A percentile compares a stretch with the other conserved stretches of the same genome.
phyloP scores from a whole-genome alignment of 2,797 vertebrate genomes.

The Coranthus polyacanthus region DNA sequence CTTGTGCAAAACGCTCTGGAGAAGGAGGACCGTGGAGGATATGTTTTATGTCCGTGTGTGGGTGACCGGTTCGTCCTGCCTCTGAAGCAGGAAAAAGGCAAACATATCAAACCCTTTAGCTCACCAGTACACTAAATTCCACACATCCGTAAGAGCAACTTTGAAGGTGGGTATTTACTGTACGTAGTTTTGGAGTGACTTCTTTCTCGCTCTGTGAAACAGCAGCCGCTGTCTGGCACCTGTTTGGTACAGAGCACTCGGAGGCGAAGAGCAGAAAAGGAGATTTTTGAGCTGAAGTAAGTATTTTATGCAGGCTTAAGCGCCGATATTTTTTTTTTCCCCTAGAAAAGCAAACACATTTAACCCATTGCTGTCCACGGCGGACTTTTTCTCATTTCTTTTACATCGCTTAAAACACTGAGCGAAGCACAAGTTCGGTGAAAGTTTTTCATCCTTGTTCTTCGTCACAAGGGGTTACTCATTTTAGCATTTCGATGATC shows the following conservation, averaged over 20 bases:
- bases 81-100: slow-evolving; percentile 32
- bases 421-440: too few relatives aligned
- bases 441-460: too few relatives aligned
- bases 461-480: too few relatives aligned
- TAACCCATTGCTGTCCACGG: too few relatives aligned
- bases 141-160: slow-evolving; percentile 68
- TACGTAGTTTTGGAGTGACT: slow-evolving; percentile 54
- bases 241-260: not conserved
- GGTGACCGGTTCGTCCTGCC: not conserved
- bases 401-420: too few relatives aligned
- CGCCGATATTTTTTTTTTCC: too few relatives aligned
- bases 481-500: too few relatives aligned
- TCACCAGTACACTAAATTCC: slow-evolving; percentile 75
- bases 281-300: not conserved
- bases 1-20: too few relatives aligned
- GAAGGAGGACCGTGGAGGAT: not conserved
- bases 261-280: not conserved
- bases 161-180: slow-evolving; percentile 71
- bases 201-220: slow-evolving; percentile 19
- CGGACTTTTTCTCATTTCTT: too few relatives aligned
- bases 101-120: slow-evolving; percentile 50
- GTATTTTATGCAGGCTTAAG: not conserved
- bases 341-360: too few relatives aligned
- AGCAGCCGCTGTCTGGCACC: slow-evolving; percentile 20
- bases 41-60: not conserved